Evolutionary conservation across 2,797 vertebrate species (phyloP).

Genomic region (Knipowitschia caucasica): DNA sequence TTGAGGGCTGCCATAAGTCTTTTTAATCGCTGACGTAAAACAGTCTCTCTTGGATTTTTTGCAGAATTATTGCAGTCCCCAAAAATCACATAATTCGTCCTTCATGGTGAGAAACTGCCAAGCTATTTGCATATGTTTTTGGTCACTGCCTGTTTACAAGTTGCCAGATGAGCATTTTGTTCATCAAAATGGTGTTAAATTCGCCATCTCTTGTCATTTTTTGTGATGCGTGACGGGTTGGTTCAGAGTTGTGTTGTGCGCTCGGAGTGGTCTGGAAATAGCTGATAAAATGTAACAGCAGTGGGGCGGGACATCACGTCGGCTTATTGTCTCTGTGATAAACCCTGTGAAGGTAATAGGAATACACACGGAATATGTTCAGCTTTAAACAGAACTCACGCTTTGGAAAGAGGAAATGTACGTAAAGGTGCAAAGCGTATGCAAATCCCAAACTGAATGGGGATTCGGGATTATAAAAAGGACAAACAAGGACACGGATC

Average conservation of each 20-base stretch:
- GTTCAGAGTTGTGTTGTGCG: constrained; percentile 12
- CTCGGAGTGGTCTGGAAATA: constrained; percentile 20
- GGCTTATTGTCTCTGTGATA: constrained; percentile 20
- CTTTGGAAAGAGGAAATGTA: not conserved
- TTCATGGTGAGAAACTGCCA: constrained; percentile 51
- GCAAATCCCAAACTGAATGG: not conserved
- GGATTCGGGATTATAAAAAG: not conserved
- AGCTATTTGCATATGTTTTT: constrained; percentile 57
- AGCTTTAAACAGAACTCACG: not conserved
- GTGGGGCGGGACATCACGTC: constrained; percentile 6
- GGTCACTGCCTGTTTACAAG: constrained; percentile 46
- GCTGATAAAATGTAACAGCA: constrained; percentile 21
- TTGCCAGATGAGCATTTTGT: constrained; percentile 43
- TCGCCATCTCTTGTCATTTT: constrained; percentile 33
- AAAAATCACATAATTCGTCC: constrained; percentile 38
- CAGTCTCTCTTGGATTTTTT: constrained; percentile 62
- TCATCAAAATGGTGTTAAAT: constrained; percentile 47
- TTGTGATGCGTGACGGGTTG: constrained; percentile 24
- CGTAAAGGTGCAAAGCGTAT: not conserved
- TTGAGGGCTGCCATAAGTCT: constrained; percentile 60
- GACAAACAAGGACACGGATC: not conserved
- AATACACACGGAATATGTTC: constrained; percentile 10
- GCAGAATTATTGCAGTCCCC: constrained; percentile 58
- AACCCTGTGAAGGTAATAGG: constrained; percentile 26
- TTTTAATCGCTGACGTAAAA: constrained; percentile 68